Evolutionary conservation across 2,888 invertebrate genomes (phyloP), one percentile per base, ranked within the genome.

Genomic region (Ypsolopha sequella): DNA sequence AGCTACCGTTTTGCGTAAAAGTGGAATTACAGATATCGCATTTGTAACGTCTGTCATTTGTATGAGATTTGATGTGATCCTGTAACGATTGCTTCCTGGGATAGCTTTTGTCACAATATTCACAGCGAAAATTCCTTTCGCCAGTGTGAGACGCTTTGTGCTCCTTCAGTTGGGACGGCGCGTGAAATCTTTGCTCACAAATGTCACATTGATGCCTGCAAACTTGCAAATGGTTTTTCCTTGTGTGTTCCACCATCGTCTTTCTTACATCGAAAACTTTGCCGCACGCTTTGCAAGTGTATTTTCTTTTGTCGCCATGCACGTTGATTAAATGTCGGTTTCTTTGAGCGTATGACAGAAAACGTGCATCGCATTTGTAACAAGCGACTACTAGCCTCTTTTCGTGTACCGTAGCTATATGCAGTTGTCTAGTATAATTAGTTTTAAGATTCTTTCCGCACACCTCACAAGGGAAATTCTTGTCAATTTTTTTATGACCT

Each of bases 1-100:
- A 62, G 53, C 88, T 88, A 0, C 87, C 88, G 51, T 85, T 86
- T 43, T 89, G 89, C 0, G 88, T 87, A 55, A 90, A 91, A 0
- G 87, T 78, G 0, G 87, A 76, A 39, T 70, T 79, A 51, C 90
- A 90, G 0, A 81, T 13, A 35, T 81, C 68, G 55, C 91, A 90
- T 39, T 88, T 80, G 51, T 80, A 89, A 1, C 88, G 74, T n/a
- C 86, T 75, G 36, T 89, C 88, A 0, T 77, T 78, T 0, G 76
- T 77, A 34, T 52, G 52, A n/a, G 43, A 11, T 11, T 36, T 10
- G 2, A 48, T 36, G 39, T 52, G 52, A n/a, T 52, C 52, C 14
- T 36, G 41, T 4, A 52, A 34, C 6, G 48, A 36, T 33, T 50
- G n/a, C 34, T 7, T 7, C 13, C 52, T 56, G 0, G 84, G 84